Evolutionary conservation across 2,888 invertebrate species (phyloP).

Genomic region (Drosophila mayaguana): DNA sequence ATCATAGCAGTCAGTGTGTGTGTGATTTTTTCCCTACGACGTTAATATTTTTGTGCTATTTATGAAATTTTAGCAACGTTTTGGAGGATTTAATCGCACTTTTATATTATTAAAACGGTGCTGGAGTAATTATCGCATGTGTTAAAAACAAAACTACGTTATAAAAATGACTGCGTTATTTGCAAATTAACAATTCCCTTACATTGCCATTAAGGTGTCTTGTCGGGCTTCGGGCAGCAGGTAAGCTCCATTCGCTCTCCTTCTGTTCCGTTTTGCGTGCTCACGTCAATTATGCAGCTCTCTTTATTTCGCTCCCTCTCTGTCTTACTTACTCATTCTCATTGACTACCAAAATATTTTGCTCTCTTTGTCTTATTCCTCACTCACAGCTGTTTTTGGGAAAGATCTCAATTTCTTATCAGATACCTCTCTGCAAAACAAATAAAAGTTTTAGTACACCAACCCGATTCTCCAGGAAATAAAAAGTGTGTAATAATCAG

Average conservation of each 20-base stretch:
- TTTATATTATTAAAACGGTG: slow-evolving; percentile 37
- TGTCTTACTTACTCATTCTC: slow-evolving; percentile 12
- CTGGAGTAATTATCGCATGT: slow-evolving; percentile 13
- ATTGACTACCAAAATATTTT: slow-evolving; percentile 39
- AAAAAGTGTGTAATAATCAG: slow-evolving; percentile 1
- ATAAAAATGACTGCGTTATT: slow-evolving; percentile 39
- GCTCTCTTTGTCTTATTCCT: slow-evolving; percentile 39
- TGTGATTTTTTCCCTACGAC: slow-evolving; percentile 62
- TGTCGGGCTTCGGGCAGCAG: slow-evolving; percentile 65
- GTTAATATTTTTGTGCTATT: slow-evolving; percentile 55
- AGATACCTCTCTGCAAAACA: slow-evolving; percentile 25
- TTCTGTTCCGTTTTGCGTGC: slow-evolving; percentile 35
- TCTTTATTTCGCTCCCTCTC: slow-evolving; percentile 10
- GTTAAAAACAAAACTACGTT: slow-evolving; percentile 18
- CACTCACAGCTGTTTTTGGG: slow-evolving; percentile 57
- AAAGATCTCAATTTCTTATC: slow-evolving; percentile 50
- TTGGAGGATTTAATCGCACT: slow-evolving; percentile 21
- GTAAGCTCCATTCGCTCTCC: slow-evolving; percentile 54
- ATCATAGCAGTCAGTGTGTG: slow-evolving; percentile 46
- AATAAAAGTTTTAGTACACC: slow-evolving; percentile 31
- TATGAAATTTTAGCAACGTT: slow-evolving; percentile 38
- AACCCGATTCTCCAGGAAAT: slow-evolving; percentile 14
- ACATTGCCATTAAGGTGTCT: slow-evolving; percentile 50
- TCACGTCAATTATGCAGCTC: slow-evolving; percentile 8
- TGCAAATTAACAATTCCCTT: slow-evolving; percentile 51